These are phyloP conservation scores for Epinephelus moara DNA, from an alignment of 2,113 vertebrate genomes.

Conservation along the genomic window DNA sequence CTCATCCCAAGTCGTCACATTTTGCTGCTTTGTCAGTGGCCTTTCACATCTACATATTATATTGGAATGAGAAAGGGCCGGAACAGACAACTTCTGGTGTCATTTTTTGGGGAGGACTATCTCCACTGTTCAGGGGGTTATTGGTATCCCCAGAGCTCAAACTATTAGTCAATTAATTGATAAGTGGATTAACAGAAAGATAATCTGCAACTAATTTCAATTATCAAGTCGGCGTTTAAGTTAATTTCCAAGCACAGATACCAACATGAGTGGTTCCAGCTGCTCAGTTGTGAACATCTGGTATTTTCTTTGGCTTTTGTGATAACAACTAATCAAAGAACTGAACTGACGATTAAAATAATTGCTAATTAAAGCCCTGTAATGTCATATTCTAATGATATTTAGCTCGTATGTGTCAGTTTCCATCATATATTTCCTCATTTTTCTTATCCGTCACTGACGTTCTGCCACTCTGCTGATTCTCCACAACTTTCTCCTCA, in stretches of 20 bases:
- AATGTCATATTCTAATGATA: background rate
- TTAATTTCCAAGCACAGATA: slow-evolving; percentile 10
- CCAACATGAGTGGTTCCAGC: background rate
- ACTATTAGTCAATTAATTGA: slow-evolving; percentile 6
- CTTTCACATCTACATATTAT: no score
- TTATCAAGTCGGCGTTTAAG: background rate
- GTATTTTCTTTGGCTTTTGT: slow-evolving; percentile 1
- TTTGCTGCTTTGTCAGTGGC: no score
- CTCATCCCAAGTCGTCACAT: no score
- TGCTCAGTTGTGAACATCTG: background rate
- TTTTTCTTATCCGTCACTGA: slow-evolving; percentile 3
- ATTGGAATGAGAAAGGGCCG: no score
- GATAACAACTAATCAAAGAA: background rate
- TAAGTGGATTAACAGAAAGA: slow-evolving; percentile 15
- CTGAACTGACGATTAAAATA: background rate
- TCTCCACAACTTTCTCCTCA: background rate
- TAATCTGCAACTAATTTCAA: background rate
- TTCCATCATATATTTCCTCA: background rate
- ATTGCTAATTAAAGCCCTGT: background rate
- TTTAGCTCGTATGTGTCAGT: background rate
- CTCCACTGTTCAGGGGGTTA: background rate
- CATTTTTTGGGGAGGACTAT: no score
- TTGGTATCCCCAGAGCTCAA: slow-evolving; percentile 1
- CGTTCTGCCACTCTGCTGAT: background rate
- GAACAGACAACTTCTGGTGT: no score